Base-by-base conservation (phyloP, 2,113 vertebrate genomes). In the Callocephalon fimbriatum region DNA sequence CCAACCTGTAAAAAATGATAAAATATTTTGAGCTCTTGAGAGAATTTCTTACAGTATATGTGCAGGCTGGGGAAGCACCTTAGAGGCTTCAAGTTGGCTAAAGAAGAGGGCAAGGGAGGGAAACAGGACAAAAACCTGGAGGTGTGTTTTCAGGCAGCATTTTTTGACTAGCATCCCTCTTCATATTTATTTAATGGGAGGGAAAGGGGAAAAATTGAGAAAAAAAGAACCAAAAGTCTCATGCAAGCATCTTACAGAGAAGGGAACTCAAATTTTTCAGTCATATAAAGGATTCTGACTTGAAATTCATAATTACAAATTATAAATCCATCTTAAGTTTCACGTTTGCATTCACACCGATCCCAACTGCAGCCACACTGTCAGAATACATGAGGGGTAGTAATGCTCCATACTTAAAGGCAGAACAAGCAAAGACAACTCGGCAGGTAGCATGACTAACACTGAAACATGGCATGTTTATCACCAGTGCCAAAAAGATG, bases 351-450 rank as follows among this genome's bases (percentile, higher is more conserved):
- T 48, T 37, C 45, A 27, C 9, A 25, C 10, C 13, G 29, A 83
- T 38, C 42, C 56, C 32, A 68, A 71, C 19, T 37, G 35, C 66
- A 85, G 40, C 18, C 56, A 6, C 0, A 6, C 20, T 58, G 32
- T 15, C 42, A 38, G 23, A 58, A 1, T 23, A 21, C 19, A n/a
- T 0, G 1, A 38, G 9, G n/a, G 3, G 16, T 15, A 63, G 58
- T 8, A 85, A 17, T 10, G 12, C 22, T 53, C 54, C 19, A 6
- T 8, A 14, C n/a, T 37, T 23, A 15, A 20, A 73, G 23, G 26
- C 44, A 70, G 38, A 29, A 67, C 22, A 71, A n/a, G 20, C 35
- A 44, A 54, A 56, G 13, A 22, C 22, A 65, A 51, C 45, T 10
- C 15, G 4, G n/a, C 48, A 83, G 58, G 32, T 15, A 65, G 51